Evolutionary conservation across 2,888 invertebrate species (phyloP), one percentile per base, ranked within the genome.

Genomic region (Himalopsyche kuldschensis): DNA sequence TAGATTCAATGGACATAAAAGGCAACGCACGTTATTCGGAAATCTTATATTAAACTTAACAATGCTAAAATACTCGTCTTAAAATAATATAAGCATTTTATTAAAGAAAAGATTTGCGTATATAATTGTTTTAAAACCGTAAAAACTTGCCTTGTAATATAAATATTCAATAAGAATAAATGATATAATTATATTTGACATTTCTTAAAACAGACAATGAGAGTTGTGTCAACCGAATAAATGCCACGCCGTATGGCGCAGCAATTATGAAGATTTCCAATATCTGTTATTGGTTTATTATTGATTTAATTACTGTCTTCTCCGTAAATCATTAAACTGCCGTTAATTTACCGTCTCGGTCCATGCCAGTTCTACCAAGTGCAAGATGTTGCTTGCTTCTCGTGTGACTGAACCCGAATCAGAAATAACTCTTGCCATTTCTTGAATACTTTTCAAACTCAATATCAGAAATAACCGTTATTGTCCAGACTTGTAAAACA

Each of bases 381-480:
- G 24, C 47, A 27, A 75, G 20, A 63, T 78, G 78, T 81, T 41
- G 69, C 75, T 20, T 3, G 69, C 82, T 55, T 82, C 82, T 77
- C 47, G 84, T 81, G 84, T 81, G 75, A 81, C 47, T 84, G 84
- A 84, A 84, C 84, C 75, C 84, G 48, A 32, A 63, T 79, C 81
- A 79, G 75, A 84, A 84, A 84, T 84, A 84, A 75, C 81, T 48
- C 63, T 20, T 32, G 75, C 81, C 32, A 80, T 79, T 81, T 78
- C 48, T 55, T 55, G 55, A 55, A n/a, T 55, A 20, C 20, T 20
- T 20, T 55, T 55, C 41, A 55, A 20, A 20, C 55, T 55, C 55
- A 55, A 55, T 24, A 55, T 55, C 55, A 55, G 55, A 55, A 55
- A 55, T 55, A 24, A 55, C 55, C 10, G 55, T n/a, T 8, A 55